Evolutionary conservation across 2,797 vertebrate genomes (phyloP).

Genomic region (Cossypha dichroa): DNA sequence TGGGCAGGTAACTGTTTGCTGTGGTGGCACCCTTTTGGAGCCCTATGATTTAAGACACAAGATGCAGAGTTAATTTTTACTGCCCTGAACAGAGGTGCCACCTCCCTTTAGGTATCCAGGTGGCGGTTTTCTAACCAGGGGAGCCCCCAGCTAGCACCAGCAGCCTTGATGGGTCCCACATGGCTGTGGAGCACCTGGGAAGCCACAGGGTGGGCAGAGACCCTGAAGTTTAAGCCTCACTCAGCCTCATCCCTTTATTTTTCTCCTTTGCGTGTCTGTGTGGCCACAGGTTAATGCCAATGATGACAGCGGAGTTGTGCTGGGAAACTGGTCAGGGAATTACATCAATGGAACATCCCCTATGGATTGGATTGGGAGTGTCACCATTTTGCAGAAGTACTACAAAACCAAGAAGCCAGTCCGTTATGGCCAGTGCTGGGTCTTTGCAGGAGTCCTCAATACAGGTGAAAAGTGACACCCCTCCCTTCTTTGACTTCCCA

Average conservation of each 20-base stretch:
- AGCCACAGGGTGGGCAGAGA: not conserved
- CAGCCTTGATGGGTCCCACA: not conserved
- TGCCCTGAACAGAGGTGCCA: not conserved
- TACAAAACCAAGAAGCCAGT: constrained; percentile 25
- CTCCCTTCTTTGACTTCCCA: not conserved
- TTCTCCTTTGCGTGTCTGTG: not conserved
- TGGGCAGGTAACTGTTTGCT: too few relatives aligned
- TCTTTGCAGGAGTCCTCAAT: constrained; percentile 74
- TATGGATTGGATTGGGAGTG: constrained; percentile 63
- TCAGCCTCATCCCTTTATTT: not conserved
- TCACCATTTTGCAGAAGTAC: constrained; percentile 63
- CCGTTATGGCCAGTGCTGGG: constrained; percentile 73
- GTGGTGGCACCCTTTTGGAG: not conserved
- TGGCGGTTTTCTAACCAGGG: not conserved
- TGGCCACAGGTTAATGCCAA: constrained; percentile 63
- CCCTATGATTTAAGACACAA: not conserved
- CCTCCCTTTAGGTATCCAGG: not conserved
- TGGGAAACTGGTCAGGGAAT: constrained; percentile 71
- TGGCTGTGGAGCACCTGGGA: not conserved
- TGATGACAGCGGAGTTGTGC: constrained; percentile 50
- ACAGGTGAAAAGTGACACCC: constrained; percentile 33
- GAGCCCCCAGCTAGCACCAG: not conserved
- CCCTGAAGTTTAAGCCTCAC: not conserved
- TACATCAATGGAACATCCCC: constrained; percentile 39
- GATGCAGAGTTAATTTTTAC: not conserved